phyloP scores from a whole-genome alignment of 2,113 vertebrate species.

The Gasterosteus aculeatus region DNA sequence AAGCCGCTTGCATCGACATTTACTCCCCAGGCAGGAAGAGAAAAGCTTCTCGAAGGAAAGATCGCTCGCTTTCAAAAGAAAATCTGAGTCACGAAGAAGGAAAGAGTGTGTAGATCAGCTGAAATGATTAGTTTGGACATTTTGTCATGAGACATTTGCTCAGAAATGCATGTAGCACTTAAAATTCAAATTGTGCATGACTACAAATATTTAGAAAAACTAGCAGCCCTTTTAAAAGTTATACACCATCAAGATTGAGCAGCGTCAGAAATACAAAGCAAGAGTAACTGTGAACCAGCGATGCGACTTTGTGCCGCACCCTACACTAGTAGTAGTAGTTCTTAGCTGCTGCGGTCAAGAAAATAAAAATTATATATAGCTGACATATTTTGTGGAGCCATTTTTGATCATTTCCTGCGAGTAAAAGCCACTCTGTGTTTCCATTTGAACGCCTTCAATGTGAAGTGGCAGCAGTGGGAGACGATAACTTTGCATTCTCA shows the following conservation, averaged over 20 bases:
- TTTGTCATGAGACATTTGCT: not conserved
- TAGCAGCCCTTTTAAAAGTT: not conserved
- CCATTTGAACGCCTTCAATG: not conserved
- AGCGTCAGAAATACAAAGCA: not conserved
- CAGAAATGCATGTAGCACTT: not conserved
- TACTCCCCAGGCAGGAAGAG: not conserved
- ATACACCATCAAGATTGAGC: not conserved
- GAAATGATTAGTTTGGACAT: not conserved
- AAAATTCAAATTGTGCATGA: not conserved
- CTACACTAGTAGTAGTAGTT: not conserved
- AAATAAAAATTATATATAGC: not conserved
- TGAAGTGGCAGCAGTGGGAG: not conserved
- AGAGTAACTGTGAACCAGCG: not conserved
- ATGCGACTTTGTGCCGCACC: no score
- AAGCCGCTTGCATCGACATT: not conserved
- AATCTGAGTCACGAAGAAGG: not conserved
- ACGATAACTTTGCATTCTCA: not conserved
- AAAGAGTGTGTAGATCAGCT: not conserved
- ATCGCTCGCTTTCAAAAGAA: conserved; percentile 2
- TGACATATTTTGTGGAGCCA: not conserved
- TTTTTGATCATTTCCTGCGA: not conserved
- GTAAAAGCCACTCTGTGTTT: not conserved
- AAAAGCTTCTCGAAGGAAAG: not conserved
- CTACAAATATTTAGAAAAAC: not conserved
- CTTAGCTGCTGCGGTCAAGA: not conserved